Evolutionary conservation across 2,113 vertebrate species (phyloP), one percentile per base, ranked within the genome.

Genomic region (Chaenogobius annularis): DNA sequence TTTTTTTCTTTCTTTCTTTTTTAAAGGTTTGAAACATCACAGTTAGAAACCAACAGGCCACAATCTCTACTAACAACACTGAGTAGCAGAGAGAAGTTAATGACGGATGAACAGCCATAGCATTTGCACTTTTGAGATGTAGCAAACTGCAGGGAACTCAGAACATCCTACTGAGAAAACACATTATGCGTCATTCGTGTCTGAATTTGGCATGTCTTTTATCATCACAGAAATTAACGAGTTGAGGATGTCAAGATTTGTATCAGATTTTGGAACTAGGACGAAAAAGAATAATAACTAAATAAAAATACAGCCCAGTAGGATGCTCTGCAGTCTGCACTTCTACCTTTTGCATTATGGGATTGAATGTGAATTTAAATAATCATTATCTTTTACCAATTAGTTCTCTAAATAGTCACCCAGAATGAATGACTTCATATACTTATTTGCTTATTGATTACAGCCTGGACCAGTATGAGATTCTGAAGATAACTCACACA

Each of bases 51-150:
- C 83, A 84, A 83, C 69, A 43, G 40, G 3, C 40, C 40, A 70
- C 81, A 73, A 35, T 22, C 20, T 86, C 84, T 75, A 83, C 75
- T 72, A 55, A 72, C 82, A 76, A 58, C 77, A 74, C 74, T 83
- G 76, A 75, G 50, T 77, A 72, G 68, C 80, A 77, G 70, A 75
- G 75, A 72, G 66, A 79, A 81, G 89, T 87, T 85, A 89, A 83
- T 85, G 79, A 79, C 80, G 83, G 80, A 87, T 85, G 78, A 88
- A 83, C 68, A 71, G 77, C 52, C 72, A 74, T 79, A 74, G 75
- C 31, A 19, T 50, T 40, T 10, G 64, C 70, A 69, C 74, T 77
- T 67, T 65, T 58, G 83, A 83, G 75, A 79, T 74, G 82, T 80
- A 78, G 76, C 73, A 75, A 73, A 77, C 72, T 61, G 74, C 3